Conservation (phyloP, 2,797 vertebrate species). For the Phalanger gymnotis region DNA sequence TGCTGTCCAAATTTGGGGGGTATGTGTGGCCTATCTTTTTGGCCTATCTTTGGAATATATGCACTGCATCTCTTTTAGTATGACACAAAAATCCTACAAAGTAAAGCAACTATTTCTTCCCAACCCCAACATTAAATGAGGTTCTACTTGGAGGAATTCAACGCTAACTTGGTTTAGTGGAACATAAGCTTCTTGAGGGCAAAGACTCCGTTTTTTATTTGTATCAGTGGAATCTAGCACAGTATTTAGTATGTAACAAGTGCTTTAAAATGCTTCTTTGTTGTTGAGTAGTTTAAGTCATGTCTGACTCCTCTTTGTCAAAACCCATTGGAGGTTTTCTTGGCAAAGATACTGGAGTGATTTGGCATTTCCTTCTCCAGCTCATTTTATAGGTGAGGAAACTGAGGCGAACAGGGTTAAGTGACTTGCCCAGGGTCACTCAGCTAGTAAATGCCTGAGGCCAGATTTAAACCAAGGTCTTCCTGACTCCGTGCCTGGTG, state of each 20-base stretch:
- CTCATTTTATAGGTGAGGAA: background rate
- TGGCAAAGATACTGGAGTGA: background rate
- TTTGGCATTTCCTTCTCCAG: background rate
- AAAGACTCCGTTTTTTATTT: background rate
- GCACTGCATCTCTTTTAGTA: background rate
- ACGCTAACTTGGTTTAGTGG: no score
- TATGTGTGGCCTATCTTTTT: background rate
- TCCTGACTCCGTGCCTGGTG: background rate
- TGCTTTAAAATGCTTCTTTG: background rate
- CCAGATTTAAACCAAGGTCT: background rate
- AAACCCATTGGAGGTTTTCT: no score
- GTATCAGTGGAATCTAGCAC: background rate
- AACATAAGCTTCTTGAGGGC: no score
- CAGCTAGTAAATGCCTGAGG: background rate
- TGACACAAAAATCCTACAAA: background rate
- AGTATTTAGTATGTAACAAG: no score
- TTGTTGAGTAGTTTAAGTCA: background rate
- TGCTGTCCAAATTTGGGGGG: background rate
- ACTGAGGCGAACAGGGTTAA: background rate
- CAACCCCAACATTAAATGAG: background rate
- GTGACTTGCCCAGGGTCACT: background rate
- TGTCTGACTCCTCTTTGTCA: background rate
- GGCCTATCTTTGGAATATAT: background rate
- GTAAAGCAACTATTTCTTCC: background rate
- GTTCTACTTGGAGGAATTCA: conserved; percentile 11